Percentiles rank a stretch among this genome's conserved stretches.
Conservation (phyloP, 1,140 invertebrate genomes). For the Heliothis subflexa region DNA sequence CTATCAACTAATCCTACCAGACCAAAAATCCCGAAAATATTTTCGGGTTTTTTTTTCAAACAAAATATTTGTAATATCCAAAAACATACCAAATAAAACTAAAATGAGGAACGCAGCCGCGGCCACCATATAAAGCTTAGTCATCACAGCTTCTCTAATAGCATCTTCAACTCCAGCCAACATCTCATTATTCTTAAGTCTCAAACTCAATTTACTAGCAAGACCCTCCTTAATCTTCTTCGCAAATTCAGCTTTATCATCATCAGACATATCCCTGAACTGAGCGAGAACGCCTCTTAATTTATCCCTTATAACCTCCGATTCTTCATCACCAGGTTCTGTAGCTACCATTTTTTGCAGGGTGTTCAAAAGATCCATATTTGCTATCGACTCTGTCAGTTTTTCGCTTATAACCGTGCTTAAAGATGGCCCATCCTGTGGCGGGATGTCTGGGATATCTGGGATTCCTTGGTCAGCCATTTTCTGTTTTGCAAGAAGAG, state of each 20-base stretch:
- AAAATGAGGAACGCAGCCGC: conserved; percentile 64
- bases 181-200: conserved; percentile 63
- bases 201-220: conserved; percentile 60
- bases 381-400: conserved; percentile 66
- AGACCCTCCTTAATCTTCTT: conserved; percentile 67
- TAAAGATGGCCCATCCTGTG: conserved; percentile 52
- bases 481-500: conserved; percentile 50
- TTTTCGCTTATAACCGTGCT: conserved; percentile 67
- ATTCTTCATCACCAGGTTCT: conserved; percentile 60
- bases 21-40: too few relatives aligned
- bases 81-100: conserved; percentile 71
- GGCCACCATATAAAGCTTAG: conserved; percentile 61
- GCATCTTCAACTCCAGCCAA: conserved; percentile 67
- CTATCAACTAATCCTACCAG: too few relatives aligned
- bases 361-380: conserved; percentile 63
- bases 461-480: conserved; percentile 67
- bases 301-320: conserved; percentile 66
- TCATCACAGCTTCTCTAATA: conserved; percentile 62
- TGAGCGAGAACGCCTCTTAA: conserved; percentile 69
- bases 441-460: conserved; percentile 34
- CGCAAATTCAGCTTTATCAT: conserved; percentile 74
- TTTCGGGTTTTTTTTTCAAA: too few relatives aligned
- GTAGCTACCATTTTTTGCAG: conserved; percentile 65
- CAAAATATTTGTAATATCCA: too few relatives aligned
- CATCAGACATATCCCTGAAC: conserved; percentile 71